phyloP scores from a whole-genome alignment of 2,888 invertebrate species.

The Acleris literana region DNA sequence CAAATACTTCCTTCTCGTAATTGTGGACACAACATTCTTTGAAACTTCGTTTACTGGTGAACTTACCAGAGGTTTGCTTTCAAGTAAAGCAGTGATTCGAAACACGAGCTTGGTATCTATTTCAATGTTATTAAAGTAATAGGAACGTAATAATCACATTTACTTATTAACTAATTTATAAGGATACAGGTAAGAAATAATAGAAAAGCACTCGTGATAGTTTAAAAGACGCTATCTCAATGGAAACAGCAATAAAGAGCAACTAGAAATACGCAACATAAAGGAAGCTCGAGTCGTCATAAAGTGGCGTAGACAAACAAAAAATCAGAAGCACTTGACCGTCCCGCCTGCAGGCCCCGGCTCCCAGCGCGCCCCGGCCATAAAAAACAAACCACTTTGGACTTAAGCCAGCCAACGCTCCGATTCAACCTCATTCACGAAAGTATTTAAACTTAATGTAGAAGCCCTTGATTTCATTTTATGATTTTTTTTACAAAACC shows the following conservation, averaged over 20 bases:
- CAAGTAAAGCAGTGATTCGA: too few species aligned
- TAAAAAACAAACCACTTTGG: slow-evolving; percentile 80
- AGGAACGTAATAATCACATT: not conserved
- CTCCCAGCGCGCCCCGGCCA: slow-evolving; percentile 60
- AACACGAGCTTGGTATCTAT: not conserved
- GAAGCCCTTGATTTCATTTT: slow-evolving; percentile 69
- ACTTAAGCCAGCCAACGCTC: slow-evolving; percentile 67
- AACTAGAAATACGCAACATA: slow-evolving; percentile 25
- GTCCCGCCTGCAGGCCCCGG: slow-evolving; percentile 48
- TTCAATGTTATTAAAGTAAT: too few species aligned
- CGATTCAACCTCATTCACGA: slow-evolving; percentile 71
- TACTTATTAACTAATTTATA: not conserved
- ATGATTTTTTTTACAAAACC: slow-evolving; percentile 10
- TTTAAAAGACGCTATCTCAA: slow-evolving; percentile 20
- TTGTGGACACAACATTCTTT: slow-evolving; percentile 23
- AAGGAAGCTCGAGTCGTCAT: slow-evolving; percentile 30
- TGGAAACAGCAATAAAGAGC: slow-evolving; percentile 13
- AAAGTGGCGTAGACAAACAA: slow-evolving; percentile 38
- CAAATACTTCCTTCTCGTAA: slow-evolving; percentile 11
- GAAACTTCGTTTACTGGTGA: too few species aligned
- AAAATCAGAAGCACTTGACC: slow-evolving; percentile 62
- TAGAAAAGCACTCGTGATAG: not conserved
- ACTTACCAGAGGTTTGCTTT: too few species aligned
- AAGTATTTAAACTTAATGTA: slow-evolving; percentile 68
- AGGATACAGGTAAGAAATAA: not conserved